These are phyloP conservation scores for Tachina grossa DNA, from an alignment of 2,888 invertebrate genomes.

Conservation along the genomic window DNA sequence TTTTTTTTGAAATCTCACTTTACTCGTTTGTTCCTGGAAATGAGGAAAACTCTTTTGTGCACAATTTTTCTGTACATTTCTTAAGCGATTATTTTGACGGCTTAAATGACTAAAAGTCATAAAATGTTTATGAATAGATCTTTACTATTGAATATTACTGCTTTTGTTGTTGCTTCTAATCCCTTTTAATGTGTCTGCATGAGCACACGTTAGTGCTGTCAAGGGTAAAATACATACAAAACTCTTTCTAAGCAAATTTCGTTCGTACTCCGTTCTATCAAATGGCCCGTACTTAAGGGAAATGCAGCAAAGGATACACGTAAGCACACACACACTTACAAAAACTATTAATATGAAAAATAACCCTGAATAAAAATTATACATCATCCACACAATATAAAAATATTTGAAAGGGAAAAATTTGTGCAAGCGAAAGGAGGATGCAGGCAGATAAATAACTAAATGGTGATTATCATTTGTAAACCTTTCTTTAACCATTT, in stretches of 20 bases:
- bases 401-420: slow-evolving; percentile 57
- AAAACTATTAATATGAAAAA: slow-evolving; percentile 30
- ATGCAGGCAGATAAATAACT: background rate
- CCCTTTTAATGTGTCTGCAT: slow-evolving; percentile 23
- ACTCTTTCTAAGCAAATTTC: slow-evolving; percentile 57
- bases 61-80: slow-evolving; percentile 23
- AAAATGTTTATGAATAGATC: slow-evolving; percentile 34
- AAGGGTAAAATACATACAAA: slow-evolving; percentile 62
- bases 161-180: slow-evolving; percentile 43
- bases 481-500: slow-evolving; percentile 54
- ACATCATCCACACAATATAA: background rate
- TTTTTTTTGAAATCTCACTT: slow-evolving; percentile 12
- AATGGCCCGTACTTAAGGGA: slow-evolving; percentile 6
- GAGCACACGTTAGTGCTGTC: slow-evolving; percentile 50
- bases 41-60: slow-evolving; percentile 50
- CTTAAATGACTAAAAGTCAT: slow-evolving; percentile 47
- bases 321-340: too few species aligned
- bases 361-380: slow-evolving; percentile 61
- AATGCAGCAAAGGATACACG: slow-evolving; percentile 1
- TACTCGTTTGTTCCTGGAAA: slow-evolving; percentile 37
- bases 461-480: slow-evolving; percentile 44
- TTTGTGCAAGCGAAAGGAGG: slow-evolving; percentile 15
- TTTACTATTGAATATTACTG: background rate
- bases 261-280: slow-evolving; percentile 8
- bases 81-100: slow-evolving; percentile 40